A percentile compares a stretch with the other conserved stretches of the same genome.
Conservation (phyloP, 2,888 invertebrate species). For the Drosophila kanekoi region DNA sequence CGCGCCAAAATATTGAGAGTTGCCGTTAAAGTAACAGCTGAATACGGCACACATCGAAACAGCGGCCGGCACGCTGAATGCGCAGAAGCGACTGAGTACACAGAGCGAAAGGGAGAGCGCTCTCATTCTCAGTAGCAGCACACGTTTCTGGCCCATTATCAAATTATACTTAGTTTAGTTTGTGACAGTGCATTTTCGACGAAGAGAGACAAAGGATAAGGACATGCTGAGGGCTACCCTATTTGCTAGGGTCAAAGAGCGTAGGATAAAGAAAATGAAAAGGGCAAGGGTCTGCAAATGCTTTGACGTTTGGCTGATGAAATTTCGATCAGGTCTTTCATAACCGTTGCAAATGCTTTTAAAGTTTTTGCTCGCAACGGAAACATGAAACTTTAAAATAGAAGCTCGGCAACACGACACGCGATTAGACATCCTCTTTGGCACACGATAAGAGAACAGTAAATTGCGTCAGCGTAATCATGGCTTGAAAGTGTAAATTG, state of each 20-base stretch:
- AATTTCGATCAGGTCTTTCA: slow-evolving; percentile 47
- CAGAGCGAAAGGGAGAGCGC: background rate
- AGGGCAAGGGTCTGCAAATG: slow-evolving; percentile 31
- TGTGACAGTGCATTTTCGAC: background rate
- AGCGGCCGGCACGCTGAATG: slow-evolving; percentile 27
- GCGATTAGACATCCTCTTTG: background rate
- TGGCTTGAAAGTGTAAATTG: background rate
- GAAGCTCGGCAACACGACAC: slow-evolving; percentile 16
- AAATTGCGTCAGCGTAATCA: slow-evolving; percentile 45
- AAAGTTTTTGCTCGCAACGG: slow-evolving; percentile 19
- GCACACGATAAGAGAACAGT: slow-evolving; percentile 2
- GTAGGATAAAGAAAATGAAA: slow-evolving; percentile 8
- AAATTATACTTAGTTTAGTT: background rate
- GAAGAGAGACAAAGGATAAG: slow-evolving; percentile 5
- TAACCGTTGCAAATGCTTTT: slow-evolving; percentile 34
- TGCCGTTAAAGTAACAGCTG: slow-evolving; percentile 11
- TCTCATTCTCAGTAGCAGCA: background rate
- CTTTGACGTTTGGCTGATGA: slow-evolving; percentile 50
- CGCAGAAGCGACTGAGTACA: slow-evolving; percentile 1
- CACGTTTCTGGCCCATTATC: background rate
- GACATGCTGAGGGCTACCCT: background rate
- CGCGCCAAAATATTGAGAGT: slow-evolving; percentile 27
- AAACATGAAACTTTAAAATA: slow-evolving; percentile 53
- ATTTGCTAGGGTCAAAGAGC: slow-evolving; percentile 5
- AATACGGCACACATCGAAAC: slow-evolving; percentile 1